Evolutionary conservation across 1,140 invertebrate genomes (phyloP).

Genomic region (Trichonephila inaurata): DNA sequence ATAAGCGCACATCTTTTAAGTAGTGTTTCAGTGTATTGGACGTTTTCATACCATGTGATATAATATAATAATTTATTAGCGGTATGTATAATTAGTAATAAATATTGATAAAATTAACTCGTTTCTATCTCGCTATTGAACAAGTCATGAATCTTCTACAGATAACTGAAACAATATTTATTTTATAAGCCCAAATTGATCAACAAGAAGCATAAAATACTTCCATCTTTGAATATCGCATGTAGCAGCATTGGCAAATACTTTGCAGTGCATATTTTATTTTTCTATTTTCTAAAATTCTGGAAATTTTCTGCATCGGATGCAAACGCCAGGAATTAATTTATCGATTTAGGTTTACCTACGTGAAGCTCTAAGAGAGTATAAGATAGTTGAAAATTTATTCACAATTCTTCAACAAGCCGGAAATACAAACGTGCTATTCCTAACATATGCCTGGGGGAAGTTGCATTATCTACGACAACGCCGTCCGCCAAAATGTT

Average conservation of each 20-base stretch:
- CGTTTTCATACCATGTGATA: too few species aligned
- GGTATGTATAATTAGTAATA: too few species aligned
- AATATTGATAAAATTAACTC: too few species aligned
- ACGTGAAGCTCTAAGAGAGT: not conserved
- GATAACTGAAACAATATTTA: too few species aligned
- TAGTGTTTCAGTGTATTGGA: too few species aligned
- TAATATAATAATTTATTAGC: too few species aligned
- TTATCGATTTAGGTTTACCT: slow-evolving; percentile 56
- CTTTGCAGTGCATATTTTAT: not conserved
- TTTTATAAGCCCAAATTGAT: not conserved
- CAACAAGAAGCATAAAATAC: not conserved
- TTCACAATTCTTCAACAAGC: slow-evolving; percentile 63
- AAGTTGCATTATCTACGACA: slow-evolving; percentile 66
- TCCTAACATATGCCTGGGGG: slow-evolving; percentile 30
- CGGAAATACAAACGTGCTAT: slow-evolving; percentile 62
- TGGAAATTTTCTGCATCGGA: slow-evolving; percentile 5
- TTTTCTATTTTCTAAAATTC: not conserved
- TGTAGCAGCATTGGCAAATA: not conserved
- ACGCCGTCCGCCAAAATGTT: slow-evolving; percentile 58
- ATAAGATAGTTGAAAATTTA: slow-evolving; percentile 42
- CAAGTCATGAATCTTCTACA: too few species aligned
- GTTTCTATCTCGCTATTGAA: too few species aligned
- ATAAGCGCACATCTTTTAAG: too few species aligned
- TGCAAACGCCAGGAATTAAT: slow-evolving; percentile 3
- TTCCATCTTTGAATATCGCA: slow-evolving; percentile 13